Evolutionary conservation across 2,113 vertebrate species (phyloP).

Genomic region (Poecilia latipinna): DNA sequence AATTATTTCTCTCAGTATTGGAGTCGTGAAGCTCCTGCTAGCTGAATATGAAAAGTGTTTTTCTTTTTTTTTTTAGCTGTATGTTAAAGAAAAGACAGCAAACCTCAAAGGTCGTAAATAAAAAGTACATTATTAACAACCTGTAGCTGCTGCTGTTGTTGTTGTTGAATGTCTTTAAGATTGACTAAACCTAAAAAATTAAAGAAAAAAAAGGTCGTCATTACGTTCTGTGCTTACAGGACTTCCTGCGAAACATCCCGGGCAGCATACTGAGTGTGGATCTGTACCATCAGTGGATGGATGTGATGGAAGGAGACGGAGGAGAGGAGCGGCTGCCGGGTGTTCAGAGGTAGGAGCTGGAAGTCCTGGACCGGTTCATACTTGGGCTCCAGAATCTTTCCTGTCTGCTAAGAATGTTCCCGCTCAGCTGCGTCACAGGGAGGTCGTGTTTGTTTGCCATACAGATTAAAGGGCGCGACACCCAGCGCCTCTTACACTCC

Average conservation of each 20-base stretch:
- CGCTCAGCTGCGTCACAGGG: background rate
- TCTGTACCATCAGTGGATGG: slow-evolving; percentile 90
- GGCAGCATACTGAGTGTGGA: slow-evolving; percentile 88
- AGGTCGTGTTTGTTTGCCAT: background rate
- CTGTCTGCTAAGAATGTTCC: background rate
- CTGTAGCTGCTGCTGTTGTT: background rate
- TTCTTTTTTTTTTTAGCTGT: background rate
- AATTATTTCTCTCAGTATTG: background rate
- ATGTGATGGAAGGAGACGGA: slow-evolving; percentile 82
- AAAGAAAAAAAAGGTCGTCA: background rate
- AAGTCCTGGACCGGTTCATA: background rate
- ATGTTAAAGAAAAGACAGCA: background rate
- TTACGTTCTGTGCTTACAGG: slow-evolving; percentile 69
- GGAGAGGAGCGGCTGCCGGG: slow-evolving; percentile 80
- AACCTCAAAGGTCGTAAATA: background rate
- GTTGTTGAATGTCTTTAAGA: background rate
- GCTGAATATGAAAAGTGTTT: background rate
- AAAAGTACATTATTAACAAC: background rate
- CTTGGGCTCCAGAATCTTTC: background rate
- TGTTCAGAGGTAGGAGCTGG: slow-evolving; percentile 82
- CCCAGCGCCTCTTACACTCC: background rate
- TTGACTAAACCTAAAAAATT: background rate
- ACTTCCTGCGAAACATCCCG: slow-evolving; percentile 92
- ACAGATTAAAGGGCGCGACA: background rate
- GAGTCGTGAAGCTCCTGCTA: background rate